Conservation (phyloP, 2,888 invertebrate genomes). For the Coecobrya sp. region DNA sequence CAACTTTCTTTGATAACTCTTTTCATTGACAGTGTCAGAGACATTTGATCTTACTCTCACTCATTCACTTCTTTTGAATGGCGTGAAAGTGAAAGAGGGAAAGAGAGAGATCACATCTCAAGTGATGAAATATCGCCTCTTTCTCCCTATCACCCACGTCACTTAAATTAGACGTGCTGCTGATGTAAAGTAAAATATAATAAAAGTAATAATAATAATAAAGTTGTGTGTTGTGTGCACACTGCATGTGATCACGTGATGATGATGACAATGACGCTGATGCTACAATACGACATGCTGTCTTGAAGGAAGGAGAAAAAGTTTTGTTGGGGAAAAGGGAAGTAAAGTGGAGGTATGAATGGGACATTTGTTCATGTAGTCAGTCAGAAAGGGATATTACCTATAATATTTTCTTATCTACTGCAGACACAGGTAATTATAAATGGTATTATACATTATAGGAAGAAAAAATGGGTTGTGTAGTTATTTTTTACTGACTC, state of each 20-base stretch:
- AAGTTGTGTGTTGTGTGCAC: neutral
- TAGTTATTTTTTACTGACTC: neutral
- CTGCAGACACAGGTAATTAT: too few relatives aligned
- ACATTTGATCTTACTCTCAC: conserved; percentile 74
- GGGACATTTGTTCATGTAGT: neutral
- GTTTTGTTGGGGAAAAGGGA: neutral
- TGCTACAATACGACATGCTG: neutral
- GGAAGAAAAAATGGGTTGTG: too few relatives aligned
- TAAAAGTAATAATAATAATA: neutral
- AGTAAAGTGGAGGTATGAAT: neutral
- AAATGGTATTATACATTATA: too few relatives aligned
- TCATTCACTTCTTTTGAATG: conserved; percentile 20
- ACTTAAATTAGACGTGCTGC: conserved; percentile 34
- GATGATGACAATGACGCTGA: neutral
- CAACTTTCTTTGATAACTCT: conserved; percentile 78
- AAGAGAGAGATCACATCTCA: conserved; percentile 65
- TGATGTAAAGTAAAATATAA: neutral
- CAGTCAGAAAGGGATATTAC: neutral
- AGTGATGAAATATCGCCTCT: conserved; percentile 44
- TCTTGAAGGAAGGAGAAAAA: neutral
- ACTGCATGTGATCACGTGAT: neutral
- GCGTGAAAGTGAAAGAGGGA: conserved; percentile 53
- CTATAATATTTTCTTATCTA: neutral
- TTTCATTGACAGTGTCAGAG: conserved; percentile 78
- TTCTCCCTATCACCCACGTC: neutral